Conservation (phyloP, 2,888 invertebrate genomes). For the Dasysyrphus tricinctus region DNA sequence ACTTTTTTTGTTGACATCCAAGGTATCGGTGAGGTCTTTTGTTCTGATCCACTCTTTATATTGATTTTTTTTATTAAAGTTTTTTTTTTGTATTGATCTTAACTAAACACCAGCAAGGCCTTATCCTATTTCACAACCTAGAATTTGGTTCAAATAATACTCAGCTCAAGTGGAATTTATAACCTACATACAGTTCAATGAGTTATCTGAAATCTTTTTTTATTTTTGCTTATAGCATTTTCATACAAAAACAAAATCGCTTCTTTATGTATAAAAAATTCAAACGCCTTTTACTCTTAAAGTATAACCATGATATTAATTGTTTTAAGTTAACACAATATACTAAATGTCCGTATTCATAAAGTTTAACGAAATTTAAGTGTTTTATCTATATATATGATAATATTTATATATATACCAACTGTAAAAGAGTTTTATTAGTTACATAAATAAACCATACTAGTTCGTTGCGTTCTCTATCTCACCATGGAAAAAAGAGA, state of each 20-base stretch:
- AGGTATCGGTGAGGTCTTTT: too few species aligned
- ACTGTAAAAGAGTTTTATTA: constrained; percentile 50
- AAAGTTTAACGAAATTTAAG: constrained; percentile 35
- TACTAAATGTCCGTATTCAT: constrained; percentile 54
- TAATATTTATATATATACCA: constrained; percentile 39
- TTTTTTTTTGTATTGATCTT: constrained; percentile 1
- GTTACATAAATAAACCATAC: constrained; percentile 47
- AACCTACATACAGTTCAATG: background rate
- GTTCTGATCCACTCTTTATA: too few species aligned
- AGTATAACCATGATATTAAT: constrained; percentile 45
- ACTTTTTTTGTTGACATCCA: too few species aligned
- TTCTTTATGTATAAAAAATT: constrained; percentile 44
- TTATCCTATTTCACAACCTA: constrained; percentile 10
- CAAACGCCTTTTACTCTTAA: constrained; percentile 34
- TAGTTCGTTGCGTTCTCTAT: constrained; percentile 51
- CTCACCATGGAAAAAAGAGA: constrained; percentile 30
- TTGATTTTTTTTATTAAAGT: background rate
- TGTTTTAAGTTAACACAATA: constrained; percentile 38
- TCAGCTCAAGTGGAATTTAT: too few species aligned
- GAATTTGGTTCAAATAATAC: background rate
- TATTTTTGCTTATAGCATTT: constrained; percentile 4
- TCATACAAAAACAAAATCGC: constrained; percentile 5
- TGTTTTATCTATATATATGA: constrained; percentile 44
- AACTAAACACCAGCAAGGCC: constrained; percentile 24
- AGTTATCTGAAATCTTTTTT: background rate